Evolutionary conservation across 1,140 invertebrate genomes (phyloP).

Genomic region (Nymphalis io): DNA sequence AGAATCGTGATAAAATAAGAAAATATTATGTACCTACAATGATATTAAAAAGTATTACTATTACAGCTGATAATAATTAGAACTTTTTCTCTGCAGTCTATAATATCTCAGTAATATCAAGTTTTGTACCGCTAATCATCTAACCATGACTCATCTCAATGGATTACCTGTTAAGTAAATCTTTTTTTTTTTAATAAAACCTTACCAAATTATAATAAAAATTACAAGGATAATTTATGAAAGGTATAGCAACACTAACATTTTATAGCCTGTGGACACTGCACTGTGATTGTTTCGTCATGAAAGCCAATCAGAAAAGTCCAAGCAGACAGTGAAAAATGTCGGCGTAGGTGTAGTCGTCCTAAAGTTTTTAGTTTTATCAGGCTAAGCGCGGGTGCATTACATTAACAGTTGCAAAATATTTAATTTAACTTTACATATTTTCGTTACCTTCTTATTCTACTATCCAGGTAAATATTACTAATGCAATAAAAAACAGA

Average conservation of each 20-base stretch:
- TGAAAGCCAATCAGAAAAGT: slow-evolving; percentile 56
- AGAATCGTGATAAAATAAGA: no score
- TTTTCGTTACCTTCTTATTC: slow-evolving; percentile 32
- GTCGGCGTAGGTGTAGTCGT: slow-evolving; percentile 64
- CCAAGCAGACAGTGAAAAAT: slow-evolving; percentile 72
- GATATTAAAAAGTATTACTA: no score
- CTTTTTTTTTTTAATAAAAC: no score
- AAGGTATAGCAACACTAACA: slow-evolving; percentile 3
- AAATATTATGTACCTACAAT: no score
- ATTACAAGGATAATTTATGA: not conserved
- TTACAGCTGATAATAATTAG: no score
- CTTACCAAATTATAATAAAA: not conserved
- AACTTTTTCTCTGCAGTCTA: no score
- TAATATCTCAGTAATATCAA: no score
- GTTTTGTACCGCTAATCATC: no score
- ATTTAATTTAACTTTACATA: slow-evolving; percentile 27
- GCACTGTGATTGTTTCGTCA: slow-evolving; percentile 1
- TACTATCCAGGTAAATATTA: slow-evolving; percentile 45
- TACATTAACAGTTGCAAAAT: slow-evolving; percentile 38
- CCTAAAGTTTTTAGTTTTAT: slow-evolving; percentile 51
- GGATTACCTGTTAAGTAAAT: no score
- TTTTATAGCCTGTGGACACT: slow-evolving; percentile 13
- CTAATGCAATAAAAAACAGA: not conserved
- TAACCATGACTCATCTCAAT: no score
- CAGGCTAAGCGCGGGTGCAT: slow-evolving; percentile 51